Evolutionary conservation across 2,888 invertebrate genomes (phyloP).

Genomic region (Oxyteleia sp.): DNA sequence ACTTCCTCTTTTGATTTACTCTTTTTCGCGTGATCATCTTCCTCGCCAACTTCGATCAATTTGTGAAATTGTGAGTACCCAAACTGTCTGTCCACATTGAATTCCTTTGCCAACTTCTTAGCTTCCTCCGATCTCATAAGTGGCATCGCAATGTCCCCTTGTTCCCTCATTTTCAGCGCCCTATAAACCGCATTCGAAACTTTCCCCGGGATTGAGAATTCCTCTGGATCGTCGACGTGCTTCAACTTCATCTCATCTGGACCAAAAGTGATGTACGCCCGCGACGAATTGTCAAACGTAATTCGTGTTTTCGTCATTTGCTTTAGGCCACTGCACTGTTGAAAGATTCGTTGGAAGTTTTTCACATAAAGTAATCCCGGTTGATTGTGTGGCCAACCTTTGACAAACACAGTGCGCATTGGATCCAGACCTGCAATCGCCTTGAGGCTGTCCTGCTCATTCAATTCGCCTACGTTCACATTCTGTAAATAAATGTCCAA

Average conservation of each 20-base stretch:
- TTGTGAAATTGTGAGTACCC: constrained; percentile 10
- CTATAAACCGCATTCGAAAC: constrained; percentile 88
- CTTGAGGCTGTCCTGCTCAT: constrained; percentile 89
- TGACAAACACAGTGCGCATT: constrained; percentile 91
- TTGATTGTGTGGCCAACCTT: constrained; percentile 89
- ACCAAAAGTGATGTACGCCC: constrained; percentile 89
- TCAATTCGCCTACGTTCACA: constrained; percentile 88
- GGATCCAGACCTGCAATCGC: constrained; percentile 93
- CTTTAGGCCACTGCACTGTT: constrained; percentile 82
- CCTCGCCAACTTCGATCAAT: too few species aligned
- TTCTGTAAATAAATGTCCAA: too few species aligned
- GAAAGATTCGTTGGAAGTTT: constrained; percentile 90
- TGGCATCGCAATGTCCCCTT: constrained; percentile 87
- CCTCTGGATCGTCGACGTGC: constrained; percentile 40
- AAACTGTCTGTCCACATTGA: background rate
- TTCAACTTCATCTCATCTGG: constrained; percentile 43
- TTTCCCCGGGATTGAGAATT: constrained; percentile 80
- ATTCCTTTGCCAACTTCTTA: constrained; percentile 71
- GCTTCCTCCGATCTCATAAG: constrained; percentile 85
- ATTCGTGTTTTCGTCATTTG: constrained; percentile 83
- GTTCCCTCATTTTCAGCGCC: constrained; percentile 90
- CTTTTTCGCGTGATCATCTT: too few species aligned
- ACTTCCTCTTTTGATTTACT: too few species aligned
- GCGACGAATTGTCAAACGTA: constrained; percentile 88
- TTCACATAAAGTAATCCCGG: constrained; percentile 92